Conservation (phyloP, 2,797 vertebrate genomes). For the Numenius phaeopus region DNA sequence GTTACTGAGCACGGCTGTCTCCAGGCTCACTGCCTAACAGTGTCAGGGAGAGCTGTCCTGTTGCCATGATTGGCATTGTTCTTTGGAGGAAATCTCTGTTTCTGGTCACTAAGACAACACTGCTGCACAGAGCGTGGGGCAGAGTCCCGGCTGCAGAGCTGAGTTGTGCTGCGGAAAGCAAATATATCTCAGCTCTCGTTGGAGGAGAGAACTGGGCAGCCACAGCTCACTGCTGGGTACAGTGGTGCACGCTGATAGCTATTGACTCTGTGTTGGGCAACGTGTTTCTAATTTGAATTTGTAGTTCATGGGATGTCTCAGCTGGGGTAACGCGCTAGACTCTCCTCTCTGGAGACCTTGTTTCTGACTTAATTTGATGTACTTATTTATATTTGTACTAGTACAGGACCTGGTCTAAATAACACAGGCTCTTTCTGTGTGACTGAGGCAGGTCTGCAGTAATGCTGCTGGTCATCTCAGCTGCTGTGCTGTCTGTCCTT, state of each 20-base stretch:
- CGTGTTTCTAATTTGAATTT: not conserved
- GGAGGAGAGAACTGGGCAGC: not conserved
- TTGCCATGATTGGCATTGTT: not conserved
- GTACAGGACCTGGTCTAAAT: not conserved
- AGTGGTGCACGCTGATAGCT: not conserved
- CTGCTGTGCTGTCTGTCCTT: not conserved
- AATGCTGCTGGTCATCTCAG: not conserved
- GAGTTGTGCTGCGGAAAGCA: not conserved
- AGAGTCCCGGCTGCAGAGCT: not conserved
- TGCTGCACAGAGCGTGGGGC: fast-evolving
- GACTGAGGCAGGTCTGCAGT: not conserved
- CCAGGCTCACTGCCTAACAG: fast-evolving
- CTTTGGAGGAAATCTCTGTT: not conserved
- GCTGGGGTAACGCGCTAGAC: not conserved
- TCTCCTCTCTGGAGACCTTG: not conserved
- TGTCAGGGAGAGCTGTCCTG: not conserved
- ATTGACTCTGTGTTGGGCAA: not conserved
- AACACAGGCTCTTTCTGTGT: fast-evolving
- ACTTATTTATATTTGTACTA: not conserved
- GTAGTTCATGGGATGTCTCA: not conserved
- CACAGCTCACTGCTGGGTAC: not conserved
- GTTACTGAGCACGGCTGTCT: not conserved
- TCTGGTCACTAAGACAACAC: not conserved
- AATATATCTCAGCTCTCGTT: fast-evolving
- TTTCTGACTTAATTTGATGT: not conserved